Percentiles rank a stretch among this genome's conserved stretches.
These are phyloP conservation scores for Tetraneura akinire DNA, from an alignment of 1,140 invertebrate genomes.

Conservation along the genomic window DNA sequence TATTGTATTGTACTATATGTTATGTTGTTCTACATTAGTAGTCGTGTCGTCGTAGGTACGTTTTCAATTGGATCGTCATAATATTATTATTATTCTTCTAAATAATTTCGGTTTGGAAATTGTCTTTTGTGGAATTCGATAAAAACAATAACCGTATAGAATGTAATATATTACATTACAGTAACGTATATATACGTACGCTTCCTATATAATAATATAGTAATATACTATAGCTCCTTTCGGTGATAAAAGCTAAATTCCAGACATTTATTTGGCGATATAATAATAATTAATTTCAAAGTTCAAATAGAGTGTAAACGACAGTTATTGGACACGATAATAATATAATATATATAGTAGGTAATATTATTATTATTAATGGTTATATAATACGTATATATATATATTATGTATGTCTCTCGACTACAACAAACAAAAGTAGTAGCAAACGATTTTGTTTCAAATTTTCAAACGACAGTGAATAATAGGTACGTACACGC, in stretches of 20 bases:
- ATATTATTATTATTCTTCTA: neutral
- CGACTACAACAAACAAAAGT: neutral
- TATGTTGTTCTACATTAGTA: too few species aligned
- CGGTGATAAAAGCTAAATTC: neutral
- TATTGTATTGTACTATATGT: neutral
- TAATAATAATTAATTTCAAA: conserved; percentile 10
- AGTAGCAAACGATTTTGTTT: too few species aligned
- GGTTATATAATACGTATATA: too few species aligned
- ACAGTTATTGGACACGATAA: conserved; percentile 7
- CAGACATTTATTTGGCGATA: conserved; percentile 24
- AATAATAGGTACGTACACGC: too few species aligned
- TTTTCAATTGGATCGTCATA: neutral
- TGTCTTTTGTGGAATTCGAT: neutral
- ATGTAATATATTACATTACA: too few species aligned
- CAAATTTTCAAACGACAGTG: too few species aligned
- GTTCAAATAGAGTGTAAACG: conserved; percentile 23
- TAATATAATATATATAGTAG: neutral
- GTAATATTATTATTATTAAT: conserved; percentile 32
- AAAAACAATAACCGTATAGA: neutral
- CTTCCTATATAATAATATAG: too few species aligned
- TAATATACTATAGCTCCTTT: too few species aligned
- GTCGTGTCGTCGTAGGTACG: neutral
- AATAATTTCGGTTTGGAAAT: neutral
- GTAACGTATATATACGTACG: too few species aligned
- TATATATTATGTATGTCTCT: too few species aligned